Evolutionary conservation across 2,797 vertebrate genomes (phyloP), one percentile per base, ranked within the genome.

Genomic region (Phrynocephalus forsythii): DNA sequence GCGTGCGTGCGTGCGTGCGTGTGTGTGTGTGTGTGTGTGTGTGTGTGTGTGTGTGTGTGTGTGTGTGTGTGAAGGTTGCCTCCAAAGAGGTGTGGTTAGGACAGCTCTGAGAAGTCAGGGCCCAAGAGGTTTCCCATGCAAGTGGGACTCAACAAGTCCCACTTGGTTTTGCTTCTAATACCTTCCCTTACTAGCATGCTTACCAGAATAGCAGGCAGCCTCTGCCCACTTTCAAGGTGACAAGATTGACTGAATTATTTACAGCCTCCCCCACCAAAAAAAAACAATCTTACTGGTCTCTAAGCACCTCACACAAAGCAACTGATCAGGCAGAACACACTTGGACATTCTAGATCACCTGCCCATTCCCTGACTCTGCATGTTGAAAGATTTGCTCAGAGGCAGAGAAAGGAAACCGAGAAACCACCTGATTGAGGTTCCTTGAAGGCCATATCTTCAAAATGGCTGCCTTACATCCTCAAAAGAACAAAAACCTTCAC

Each of bases 381-480:
- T 3, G 72, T 7, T 26, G 22, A 73, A 30, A 20, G 22, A 15
- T 50, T 11, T 48, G 52, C 11, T 5, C 8, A 3, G 71, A 63
- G 69, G 73, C 85, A 88, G 20, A 63, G 68, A 77, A 38, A 69
- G 66, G 4, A 56, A 63, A 48, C 10, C 50, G 68, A 66, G 56
- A 66, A 28, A 1, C 33, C 28, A 30, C 48, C 85, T 52, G 3
- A 13, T 28, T 0, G 52, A 85, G 66, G 48, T 87, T 78, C 75
- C 0, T 88, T 88, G 83, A 85, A 91, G 68, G 67, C 90, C 90
- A 0, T 30, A 67, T 16, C 6, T 85, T 71, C 88, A 66, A 80
- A 83, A 79, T 85, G 66, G 79, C 22, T 69, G 79, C 77, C 69
- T 44, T 1, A 0, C 77, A 75, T 63, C 28, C 66, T 82, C 33